Conservation (phyloP, 2,113 vertebrate genomes). For the Pelodiscus sinensis region DNA sequence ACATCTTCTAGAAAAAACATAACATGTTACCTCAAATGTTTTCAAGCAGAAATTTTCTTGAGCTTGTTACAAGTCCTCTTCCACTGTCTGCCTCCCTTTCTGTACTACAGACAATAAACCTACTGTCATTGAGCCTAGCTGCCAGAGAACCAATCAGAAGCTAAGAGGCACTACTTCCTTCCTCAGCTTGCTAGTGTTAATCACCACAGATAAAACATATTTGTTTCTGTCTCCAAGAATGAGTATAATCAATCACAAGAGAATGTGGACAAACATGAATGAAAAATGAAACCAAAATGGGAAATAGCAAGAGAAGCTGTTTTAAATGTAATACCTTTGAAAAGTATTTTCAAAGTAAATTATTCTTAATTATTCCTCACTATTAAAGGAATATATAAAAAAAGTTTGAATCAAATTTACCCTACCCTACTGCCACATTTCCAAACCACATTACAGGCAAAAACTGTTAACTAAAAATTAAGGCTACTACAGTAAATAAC, state of each 20-base stretch:
- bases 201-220: neutral
- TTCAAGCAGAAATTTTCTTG: neutral
- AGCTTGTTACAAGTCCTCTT: neutral
- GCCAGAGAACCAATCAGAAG: neutral
- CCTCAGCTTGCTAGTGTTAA: neutral
- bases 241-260: neutral
- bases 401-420: neutral
- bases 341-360: neutral
- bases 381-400: neutral
- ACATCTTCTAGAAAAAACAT: neutral
- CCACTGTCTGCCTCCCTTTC: neutral
- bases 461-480: neutral
- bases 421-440: neutral
- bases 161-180: neutral
- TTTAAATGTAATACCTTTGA: neutral
- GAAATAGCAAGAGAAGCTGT: neutral
- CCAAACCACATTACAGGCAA: neutral
- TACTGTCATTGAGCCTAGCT: neutral
- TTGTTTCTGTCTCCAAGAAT: neutral
- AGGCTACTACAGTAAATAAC: neutral
- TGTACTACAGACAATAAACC: neutral
- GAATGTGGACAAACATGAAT: neutral
- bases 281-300: neutral
- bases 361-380: neutral
- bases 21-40: neutral